phyloP scores from a whole-genome alignment of 2,888 invertebrate genomes.

The Thumatha senex region DNA sequence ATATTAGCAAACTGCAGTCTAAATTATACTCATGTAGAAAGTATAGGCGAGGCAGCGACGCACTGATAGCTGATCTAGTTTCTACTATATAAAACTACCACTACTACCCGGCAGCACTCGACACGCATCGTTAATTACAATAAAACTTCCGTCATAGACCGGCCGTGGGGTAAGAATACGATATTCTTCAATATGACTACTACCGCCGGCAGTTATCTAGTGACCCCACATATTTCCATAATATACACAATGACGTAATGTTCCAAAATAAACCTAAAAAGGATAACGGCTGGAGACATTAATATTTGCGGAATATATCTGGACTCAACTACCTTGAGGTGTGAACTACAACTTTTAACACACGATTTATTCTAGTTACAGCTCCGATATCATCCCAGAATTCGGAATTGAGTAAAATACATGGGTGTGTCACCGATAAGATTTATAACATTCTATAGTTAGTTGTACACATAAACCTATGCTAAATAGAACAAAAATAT shows the following conservation, averaged over 20 bases:
- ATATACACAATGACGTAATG: conserved; percentile 77
- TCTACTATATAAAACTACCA: conserved; percentile 11
- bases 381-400: not conserved
- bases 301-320: conserved; percentile 44
- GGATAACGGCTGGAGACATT: conserved; percentile 56
- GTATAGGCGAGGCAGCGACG: conserved; percentile 25
- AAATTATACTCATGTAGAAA: conserved; percentile 39
- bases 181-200: conserved; percentile 1
- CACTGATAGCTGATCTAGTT: conserved; percentile 44
- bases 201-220: conserved; percentile 25
- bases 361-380: not conserved
- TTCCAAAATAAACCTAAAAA: conserved; percentile 79
- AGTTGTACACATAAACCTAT: not conserved
- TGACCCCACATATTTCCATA: conserved; percentile 49
- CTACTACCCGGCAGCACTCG: conserved; percentile 19
- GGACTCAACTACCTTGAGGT: conserved; percentile 2
- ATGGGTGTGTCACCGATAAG: conserved; percentile 74
- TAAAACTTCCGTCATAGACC: conserved; percentile 12
- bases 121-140: conserved; percentile 28
- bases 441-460: conserved; percentile 17
- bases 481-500: not conserved
- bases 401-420: conserved; percentile 48
- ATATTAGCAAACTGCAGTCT: conserved; percentile 19
- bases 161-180: too few species aligned
- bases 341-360: conserved; percentile 10